These are phyloP conservation scores for Drosophila aff. DNA, from an alignment of 1,140 invertebrate genomes.

Conservation along the genomic window DNA sequence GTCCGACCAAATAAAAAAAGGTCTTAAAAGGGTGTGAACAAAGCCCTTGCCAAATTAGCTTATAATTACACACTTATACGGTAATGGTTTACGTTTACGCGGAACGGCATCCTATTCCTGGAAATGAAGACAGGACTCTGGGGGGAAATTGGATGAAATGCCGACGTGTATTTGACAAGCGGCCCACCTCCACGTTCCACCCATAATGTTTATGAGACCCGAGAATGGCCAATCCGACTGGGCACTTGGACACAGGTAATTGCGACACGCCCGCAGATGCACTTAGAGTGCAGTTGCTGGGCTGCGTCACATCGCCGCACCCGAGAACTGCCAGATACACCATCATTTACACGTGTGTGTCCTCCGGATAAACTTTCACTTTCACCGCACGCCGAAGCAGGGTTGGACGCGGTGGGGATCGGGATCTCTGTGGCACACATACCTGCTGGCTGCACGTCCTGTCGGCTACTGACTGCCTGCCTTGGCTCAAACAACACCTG, in stretches of 20 bases:
- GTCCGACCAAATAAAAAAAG: neutral
- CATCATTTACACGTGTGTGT: conserved; percentile 16
- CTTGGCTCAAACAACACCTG: conserved; percentile 65
- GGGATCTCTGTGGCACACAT: conserved; percentile 39
- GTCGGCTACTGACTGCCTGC: conserved; percentile 55
- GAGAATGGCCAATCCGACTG: neutral
- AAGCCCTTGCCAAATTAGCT: conserved; percentile 4
- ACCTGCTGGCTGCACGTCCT: conserved; percentile 73
- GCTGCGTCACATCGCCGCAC: conserved; percentile 25
- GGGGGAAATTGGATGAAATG: conserved; percentile 1
- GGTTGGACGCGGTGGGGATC: neutral
- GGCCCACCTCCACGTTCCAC: neutral
- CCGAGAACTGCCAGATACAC: conserved; percentile 7
- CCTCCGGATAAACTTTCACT: conserved; percentile 24
- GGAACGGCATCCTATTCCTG: neutral
- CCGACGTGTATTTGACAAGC: neutral
- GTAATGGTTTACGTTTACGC: conserved; percentile 8
- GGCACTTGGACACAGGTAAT: conserved; percentile 13
- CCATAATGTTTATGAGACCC: conserved; percentile 3
- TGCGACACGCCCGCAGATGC: conserved; percentile 29
- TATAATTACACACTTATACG: conserved; percentile 9
- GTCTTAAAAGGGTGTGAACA: neutral
- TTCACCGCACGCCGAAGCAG: conserved; percentile 10
- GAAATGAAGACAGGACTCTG: neutral
- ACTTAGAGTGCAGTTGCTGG: conserved; percentile 18